Percentiles rank a stretch among this genome's conserved stretches.
Conservation (phyloP, 2,113 vertebrate genomes). For the Anarrhichthys ocellatus region DNA sequence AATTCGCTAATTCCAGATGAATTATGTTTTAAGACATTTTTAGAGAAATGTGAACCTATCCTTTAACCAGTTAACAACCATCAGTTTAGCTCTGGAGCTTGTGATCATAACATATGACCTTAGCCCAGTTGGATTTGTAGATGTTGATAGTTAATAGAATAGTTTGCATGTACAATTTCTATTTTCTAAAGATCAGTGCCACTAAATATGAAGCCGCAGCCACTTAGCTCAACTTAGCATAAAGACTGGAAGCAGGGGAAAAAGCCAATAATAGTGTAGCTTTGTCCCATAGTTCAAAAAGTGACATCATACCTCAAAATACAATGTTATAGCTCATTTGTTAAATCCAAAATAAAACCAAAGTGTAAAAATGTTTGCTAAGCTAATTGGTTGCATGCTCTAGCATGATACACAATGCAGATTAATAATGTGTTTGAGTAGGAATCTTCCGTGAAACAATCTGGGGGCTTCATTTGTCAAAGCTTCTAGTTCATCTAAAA, state of each 20-base stretch:
- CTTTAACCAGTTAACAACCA: not conserved
- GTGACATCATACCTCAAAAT: not conserved
- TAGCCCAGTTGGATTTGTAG: too few relatives aligned
- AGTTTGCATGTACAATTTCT: not conserved
- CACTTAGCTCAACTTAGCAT: not conserved
- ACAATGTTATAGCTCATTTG: not conserved
- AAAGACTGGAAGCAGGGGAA: not conserved
- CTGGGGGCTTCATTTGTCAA: conserved; percentile 20
- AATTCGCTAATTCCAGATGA: too few relatives aligned
- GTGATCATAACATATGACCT: not conserved
- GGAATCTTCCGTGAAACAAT: not conserved
- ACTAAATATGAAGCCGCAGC: not conserved
- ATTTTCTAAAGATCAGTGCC: not conserved
- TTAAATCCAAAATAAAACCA: not conserved
- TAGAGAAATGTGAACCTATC: not conserved
- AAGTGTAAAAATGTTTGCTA: not conserved
- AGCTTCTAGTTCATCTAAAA: not conserved
- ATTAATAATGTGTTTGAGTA: not conserved
- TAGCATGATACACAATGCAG: not conserved
- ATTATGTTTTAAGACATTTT: too few relatives aligned
- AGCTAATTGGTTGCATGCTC: not conserved
- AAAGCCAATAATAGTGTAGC: not conserved
- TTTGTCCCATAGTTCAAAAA: not conserved
- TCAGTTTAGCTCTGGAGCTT: not conserved
- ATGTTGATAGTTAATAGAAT: not conserved